Base-by-base conservation (phyloP, 2,797 vertebrate genomes). In the Anguilla megastoma region DNA sequence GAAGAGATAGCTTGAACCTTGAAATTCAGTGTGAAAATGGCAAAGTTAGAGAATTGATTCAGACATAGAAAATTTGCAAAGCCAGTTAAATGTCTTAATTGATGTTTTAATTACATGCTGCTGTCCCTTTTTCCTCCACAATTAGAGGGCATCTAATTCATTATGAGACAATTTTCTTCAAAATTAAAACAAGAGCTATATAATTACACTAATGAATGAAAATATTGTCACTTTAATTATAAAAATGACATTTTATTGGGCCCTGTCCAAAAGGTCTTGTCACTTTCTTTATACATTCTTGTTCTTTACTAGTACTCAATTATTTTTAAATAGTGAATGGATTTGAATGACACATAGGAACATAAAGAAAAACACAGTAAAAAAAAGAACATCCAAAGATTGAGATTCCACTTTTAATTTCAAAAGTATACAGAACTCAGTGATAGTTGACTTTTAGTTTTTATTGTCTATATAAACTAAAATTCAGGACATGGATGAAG, bases 381-480 rank as follows among this genome's bases (percentile, higher is more conserved):
- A 84, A 86, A 86, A 9, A 33, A 84, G 30, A 50, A 60, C 63
- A 2, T 85, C 10, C 88, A 52, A 83, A 3, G 74, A 66, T 48
- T 50, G 36, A 74, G 24, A 86, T 9, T 71, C 45, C 50, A 56
- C 86, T 66, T 86, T 36, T 18, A 36, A 76, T 0, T 74, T 74
- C 30, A 33, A 76, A 76, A 76, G 33, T 76, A 76, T 36, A 41
- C 24, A 76, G 14, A 76, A 76, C 36, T 76, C 33, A 76, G 18
- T 36, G 18, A 76, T 76, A 41, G 36, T 41, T 36, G 30, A 36
- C 76, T 10, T 87, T 91, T 88, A 74, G 36, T 3, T 89, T 86
- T 90, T 45, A 87, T 58, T 86, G 84, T 89, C 24, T 58, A 85
- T n/a, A 85, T 88, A 48, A 87, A 85, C 86, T 52, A 10, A 56